A percentile compares a stretch with the other conserved stretches of the same genome.
phyloP scores from a whole-genome alignment of 37 sponge, comb jelly and placozoan genomes.

The Corticium candelabrum region DNA sequence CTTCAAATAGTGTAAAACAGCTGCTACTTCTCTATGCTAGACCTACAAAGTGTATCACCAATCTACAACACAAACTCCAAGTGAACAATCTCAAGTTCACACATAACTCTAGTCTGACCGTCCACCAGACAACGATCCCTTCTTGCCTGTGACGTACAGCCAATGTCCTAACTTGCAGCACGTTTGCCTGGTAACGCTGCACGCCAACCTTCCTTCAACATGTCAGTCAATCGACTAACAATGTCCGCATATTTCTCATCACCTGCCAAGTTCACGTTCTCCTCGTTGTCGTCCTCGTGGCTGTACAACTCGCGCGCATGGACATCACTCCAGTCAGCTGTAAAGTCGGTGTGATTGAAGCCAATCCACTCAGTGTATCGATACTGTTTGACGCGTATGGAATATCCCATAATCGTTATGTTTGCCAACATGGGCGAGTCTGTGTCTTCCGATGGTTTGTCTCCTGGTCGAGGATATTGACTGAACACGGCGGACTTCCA shows the following conservation, averaged over 20 bases:
- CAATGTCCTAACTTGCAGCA: too few relatives aligned
- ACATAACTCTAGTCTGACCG: too few relatives aligned
- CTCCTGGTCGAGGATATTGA: slow-evolving; percentile 3
- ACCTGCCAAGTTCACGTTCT: neutral
- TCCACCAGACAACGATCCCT: too few relatives aligned
- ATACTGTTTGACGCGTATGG: neutral
- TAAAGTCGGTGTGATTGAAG: neutral
- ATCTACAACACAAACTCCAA: too few relatives aligned
- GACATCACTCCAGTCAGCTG: neutral
- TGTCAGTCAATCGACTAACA: neutral
- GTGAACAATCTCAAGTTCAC: too few relatives aligned
- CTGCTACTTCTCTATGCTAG: too few relatives aligned
- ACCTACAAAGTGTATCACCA: too few relatives aligned
- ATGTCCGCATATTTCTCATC: neutral
- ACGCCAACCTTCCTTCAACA: neutral
- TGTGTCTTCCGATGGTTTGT: neutral
- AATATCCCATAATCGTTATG: neutral
- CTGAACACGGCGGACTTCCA: slow-evolving; percentile 9
- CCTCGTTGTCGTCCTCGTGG: neutral
- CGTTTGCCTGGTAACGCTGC: slow-evolving; percentile 19
- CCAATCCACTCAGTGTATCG: slow-evolving; percentile 8
- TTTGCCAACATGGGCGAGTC: neutral
- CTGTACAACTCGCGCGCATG: neutral
- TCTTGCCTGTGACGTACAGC: too few relatives aligned
- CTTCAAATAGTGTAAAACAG: too few relatives aligned